Evolutionary conservation across 2,797 vertebrate genomes (phyloP), one percentile per base, ranked within the genome.

Genomic region (Lepus oiostolus): DNA sequence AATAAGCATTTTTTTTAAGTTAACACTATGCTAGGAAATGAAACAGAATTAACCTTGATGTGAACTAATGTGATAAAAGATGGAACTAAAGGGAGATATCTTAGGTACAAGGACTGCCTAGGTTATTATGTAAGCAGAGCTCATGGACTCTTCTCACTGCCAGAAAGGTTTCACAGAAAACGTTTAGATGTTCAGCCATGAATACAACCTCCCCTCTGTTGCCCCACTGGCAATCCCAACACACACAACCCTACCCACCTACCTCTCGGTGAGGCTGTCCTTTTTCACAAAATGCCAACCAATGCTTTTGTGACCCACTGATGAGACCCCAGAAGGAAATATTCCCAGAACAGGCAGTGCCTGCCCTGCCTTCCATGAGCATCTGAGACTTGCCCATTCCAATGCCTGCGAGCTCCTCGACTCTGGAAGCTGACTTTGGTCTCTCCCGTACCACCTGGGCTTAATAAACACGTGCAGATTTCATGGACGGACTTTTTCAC

Each of bases 361-460:
- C 35, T 21, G 10, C 12, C 10, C 71, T 47, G 12, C 4, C 0
- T 6, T 12, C 24, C 5, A 22, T 1, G 17, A 47, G 22, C 4
- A 11, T 26, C 70, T 65, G 14, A 50, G 47, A 22, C 60, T 19
- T 1, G 0, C 12, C 24, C 21, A 2, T 17, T 16, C 5, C 35
- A 17, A 42, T 42, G 16, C 5, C n/a, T 42, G 22, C 2, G 1
- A 74, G 38, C 7, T 38, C 28, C 72, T 24, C 4, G 0, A 4
- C 28, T 2, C 58, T 2, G 14, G 4, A 3, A 83, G 30, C 7
- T 54, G 60, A 12, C 14, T 21, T 65, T 30, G 13, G 42, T n/a
- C 58, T 92, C 67, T 71, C 9, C 5, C 24, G 8, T 1, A 38
- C 32, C 72, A 21, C 16, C 9, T 19, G 24, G 10, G n/a, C 35